Evolutionary conservation across 2,113 vertebrate species (phyloP), one percentile per base, ranked within the genome.

Genomic region (Planiliza haematocheilus): DNA sequence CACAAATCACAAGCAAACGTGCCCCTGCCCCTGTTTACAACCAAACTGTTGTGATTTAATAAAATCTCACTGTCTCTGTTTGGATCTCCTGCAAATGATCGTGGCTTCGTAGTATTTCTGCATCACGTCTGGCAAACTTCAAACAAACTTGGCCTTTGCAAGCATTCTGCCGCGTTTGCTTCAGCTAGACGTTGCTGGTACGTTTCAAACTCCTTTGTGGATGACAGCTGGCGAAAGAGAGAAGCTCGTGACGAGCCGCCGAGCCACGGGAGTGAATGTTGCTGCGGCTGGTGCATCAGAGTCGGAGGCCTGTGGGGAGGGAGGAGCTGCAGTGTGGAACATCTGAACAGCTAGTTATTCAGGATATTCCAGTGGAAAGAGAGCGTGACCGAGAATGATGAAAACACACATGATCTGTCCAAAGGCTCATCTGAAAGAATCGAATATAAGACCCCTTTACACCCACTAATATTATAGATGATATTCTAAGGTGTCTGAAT

Each of bases 241-340:
- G 66, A 60, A 41, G 46, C 50, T 70, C 20, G 62, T 50, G 66
- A 61, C 66, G 46, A 75, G 43, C 51, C 4, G 34, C 20, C 18
- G 77, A 74, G 65, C 52, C 8, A 38, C 67, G 63, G 38, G 71
- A 82, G 70, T 81, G 63, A 70, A 62, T 41, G 70, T 57, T 78
- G 53, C 69, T 61, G 53, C 68, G 69, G n/a, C 60, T 10, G 10
- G 72, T 51, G 87, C 86, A 88, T 82, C 76, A 84, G 60, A 89
- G 86, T 71, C 87, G 88, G 77, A 85, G 71, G 82, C 57, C 50
- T 59, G 75, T 87, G 84, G 86, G 75, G 78, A 82, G 70, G 78
- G 81, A 82, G 82, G 85, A 74, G 71, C 66, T 58, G 43, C 56
- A 10, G 70, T 45, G 11, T 70, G 79, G 73, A 88, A 89, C 74